These are phyloP conservation scores for Tetramorium parvispinum DNA, from an alignment of 1,140 invertebrate species.

Conservation along the genomic window DNA sequence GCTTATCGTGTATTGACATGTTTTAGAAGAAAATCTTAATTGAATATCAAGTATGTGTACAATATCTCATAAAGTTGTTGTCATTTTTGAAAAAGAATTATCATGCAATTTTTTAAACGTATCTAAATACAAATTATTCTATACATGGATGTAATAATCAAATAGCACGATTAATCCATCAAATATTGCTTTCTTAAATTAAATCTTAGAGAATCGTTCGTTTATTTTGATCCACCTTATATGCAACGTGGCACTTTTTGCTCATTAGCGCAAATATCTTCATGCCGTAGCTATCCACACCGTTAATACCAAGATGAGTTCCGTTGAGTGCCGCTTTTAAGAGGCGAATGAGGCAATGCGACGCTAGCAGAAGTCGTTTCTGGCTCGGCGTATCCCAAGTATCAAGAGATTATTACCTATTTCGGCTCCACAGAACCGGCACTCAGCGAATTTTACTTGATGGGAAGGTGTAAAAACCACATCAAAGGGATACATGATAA, in stretches of 20 bases:
- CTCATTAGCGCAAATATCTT: slow-evolving; percentile 53
- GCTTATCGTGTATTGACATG: background rate
- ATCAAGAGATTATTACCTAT: slow-evolving; percentile 49
- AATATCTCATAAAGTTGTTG: background rate
- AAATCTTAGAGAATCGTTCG: background rate
- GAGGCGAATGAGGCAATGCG: slow-evolving; percentile 43
- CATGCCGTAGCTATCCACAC: background rate
- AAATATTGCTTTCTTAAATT: background rate
- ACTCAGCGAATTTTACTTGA: slow-evolving; percentile 36
- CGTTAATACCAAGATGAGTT: slow-evolving; percentile 35
- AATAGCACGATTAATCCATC: background rate
- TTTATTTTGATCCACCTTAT: background rate
- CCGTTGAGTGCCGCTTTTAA: slow-evolving; percentile 58
- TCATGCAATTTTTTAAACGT: background rate
- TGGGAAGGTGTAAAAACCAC: slow-evolving; percentile 32
- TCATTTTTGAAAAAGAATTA: background rate
- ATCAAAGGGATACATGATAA: background rate
- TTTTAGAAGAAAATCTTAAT: background rate
- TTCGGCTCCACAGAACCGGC: slow-evolving; percentile 2
- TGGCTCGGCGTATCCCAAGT: background rate
- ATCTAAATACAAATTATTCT: background rate
- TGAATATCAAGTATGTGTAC: background rate
- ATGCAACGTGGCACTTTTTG: slow-evolving; percentile 14
- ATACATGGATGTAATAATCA: background rate
- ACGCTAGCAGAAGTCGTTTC: slow-evolving; percentile 15